Evolutionary conservation across 2,888 invertebrate species (phyloP).

Genomic region (Drosophila leonis): DNA sequence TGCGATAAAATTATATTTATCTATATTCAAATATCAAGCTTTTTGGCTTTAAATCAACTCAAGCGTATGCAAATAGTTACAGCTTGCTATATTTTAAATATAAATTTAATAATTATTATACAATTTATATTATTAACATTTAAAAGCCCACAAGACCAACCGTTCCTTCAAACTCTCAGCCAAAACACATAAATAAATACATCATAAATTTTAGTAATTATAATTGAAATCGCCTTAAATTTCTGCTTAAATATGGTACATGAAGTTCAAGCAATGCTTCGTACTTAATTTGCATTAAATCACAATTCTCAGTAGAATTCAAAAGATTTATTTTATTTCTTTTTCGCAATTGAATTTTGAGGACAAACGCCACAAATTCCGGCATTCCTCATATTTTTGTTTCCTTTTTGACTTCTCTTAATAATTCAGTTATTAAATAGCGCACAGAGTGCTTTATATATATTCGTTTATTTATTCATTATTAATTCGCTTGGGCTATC

Average conservation of each 20-base stretch:
- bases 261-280: background rate
- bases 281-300: background rate
- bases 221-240: background rate
- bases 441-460: background rate
- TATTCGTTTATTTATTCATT: conserved; percentile 1
- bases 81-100: too few species aligned
- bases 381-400: background rate
- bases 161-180: background rate
- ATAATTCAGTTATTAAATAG: conserved; percentile 11
- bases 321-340: background rate
- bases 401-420: background rate
- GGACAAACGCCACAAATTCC: background rate
- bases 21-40: too few species aligned
- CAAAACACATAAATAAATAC: background rate
- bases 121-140: too few species aligned
- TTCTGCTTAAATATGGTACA: background rate
- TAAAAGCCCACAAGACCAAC: too few species aligned
- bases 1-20: too few species aligned
- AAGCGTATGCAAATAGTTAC: too few species aligned
- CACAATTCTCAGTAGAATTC: background rate
- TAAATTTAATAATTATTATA: too few species aligned
- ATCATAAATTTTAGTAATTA: background rate
- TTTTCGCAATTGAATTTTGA: background rate
- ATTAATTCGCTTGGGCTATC: conserved; percentile 2
- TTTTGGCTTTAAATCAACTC: too few species aligned